Base-by-base conservation (phyloP, 2,113 vertebrate genomes). In the Phrynosoma platyrhinos region DNA sequence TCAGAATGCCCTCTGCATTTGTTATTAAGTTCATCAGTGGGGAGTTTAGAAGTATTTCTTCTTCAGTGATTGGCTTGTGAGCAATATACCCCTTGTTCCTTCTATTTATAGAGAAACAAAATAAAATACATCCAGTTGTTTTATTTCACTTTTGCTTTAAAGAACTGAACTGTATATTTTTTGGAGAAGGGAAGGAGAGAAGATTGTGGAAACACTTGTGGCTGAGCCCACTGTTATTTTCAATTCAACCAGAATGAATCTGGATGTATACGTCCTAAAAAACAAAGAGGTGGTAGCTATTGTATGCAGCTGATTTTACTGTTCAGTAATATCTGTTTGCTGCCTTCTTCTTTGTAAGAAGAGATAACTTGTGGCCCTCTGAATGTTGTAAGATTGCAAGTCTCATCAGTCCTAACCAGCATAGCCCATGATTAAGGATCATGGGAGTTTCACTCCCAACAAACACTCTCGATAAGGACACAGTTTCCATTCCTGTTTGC, bases 11-110 rank as follows among this genome's bases (percentile, higher is more conserved):
- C 66, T n/a, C 25, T 66, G 74, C 9, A 4, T 64, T 90, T 71
- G 42, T 9, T 82, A 87, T 20, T 78, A 72, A 81, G 32, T 4
- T 88, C 84, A 79, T 75, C 90, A 89, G 80, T 87, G 8, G 14
- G 20, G 47, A 90, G 6, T 36, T 82, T 74, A 64, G 55, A 91
- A 77, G 72, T 52, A n/a, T 53, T 72, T 30, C 25, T 14, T 75
- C 66, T 71, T 80, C 27, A 91, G 25, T 32, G 40, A 72, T 5
- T 14, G 52, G 55, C 76, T 88, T 89, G 9, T 84, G 69, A 21
- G 76, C 7, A 20, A 1, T 75, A 52, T n/a, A 42, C 2, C 55
- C 87, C 10, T 47, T 32, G 83, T 6, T 32, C 84, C 1, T 40
- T 32, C 79, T 47, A 23, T 8, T 18, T 55, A 58, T 55, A 9